These are phyloP conservation scores for Magallana angulata DNA, from an alignment of 1,140 invertebrate genomes.

Conservation along the genomic window DNA sequence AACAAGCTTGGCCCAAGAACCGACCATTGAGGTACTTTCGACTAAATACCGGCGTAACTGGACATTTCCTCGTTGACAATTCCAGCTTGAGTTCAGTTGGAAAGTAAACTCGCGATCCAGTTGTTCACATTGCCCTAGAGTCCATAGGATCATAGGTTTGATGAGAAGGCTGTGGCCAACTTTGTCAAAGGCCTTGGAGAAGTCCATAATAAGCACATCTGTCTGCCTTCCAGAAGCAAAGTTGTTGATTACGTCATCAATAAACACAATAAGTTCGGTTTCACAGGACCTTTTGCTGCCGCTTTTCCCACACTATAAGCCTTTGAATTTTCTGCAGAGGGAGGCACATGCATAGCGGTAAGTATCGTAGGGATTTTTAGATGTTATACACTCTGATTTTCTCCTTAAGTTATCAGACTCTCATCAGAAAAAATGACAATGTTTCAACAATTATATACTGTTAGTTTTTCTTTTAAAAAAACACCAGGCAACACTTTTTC, in stretches of 20 bases:
- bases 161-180: conserved; percentile 54
- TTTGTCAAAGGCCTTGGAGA: conserved; percentile 61
- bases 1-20: conserved; percentile 53
- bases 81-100: conserved; percentile 43
- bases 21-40: conserved; percentile 58
- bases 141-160: conserved; percentile 51
- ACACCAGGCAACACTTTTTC: too few species aligned
- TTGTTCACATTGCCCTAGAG: conserved; percentile 43
- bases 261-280: conserved; percentile 27
- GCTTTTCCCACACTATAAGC: too few species aligned
- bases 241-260: background rate
- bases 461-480: too few species aligned
- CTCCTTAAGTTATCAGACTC: too few species aligned
- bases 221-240: conserved; percentile 48
- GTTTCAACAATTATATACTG: too few species aligned
- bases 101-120: conserved; percentile 54
- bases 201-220: conserved; percentile 55
- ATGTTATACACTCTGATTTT: too few species aligned
- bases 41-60: conserved; percentile 25
- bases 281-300: conserved; percentile 36
- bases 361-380: too few species aligned
- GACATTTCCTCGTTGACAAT: conserved; percentile 50
- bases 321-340: too few species aligned
- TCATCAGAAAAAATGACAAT: too few species aligned
- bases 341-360: too few species aligned